phyloP scores from a whole-genome alignment of 2,113 vertebrate species.

The Dromaius novaehollandiae region DNA sequence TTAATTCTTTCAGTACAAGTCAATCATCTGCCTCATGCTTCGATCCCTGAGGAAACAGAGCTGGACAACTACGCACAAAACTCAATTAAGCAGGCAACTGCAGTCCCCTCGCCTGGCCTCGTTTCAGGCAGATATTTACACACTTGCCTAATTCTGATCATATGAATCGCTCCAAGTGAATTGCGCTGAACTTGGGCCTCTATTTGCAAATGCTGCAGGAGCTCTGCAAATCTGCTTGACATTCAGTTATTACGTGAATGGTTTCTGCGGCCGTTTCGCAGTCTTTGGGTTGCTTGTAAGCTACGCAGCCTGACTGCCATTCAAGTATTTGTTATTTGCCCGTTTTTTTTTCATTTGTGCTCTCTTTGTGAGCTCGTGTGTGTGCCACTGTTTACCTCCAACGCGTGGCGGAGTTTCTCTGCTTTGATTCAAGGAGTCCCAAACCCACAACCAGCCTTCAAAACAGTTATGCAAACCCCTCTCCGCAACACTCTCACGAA shows the following conservation, averaged over 20 bases:
- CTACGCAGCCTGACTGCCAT: neutral
- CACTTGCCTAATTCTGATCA: neutral
- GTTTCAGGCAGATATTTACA: neutral
- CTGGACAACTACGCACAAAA: neutral
- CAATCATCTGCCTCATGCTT: accelerated
- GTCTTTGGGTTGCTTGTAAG: conserved; percentile 12
- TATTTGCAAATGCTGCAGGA: conserved; percentile 5
- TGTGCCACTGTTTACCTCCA: conserved; percentile 10
- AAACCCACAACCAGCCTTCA: neutral
- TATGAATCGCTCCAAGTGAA: neutral
- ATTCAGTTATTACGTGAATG: neutral
- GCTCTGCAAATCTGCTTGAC: conserved; percentile 2
- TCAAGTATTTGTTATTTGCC: conserved; percentile 39
- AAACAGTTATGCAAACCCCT: neutral
- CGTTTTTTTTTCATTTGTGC: neutral
- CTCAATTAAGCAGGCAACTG: neutral
- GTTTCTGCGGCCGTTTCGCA: neutral
- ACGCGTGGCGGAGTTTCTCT: neutral
- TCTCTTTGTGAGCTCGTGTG: neutral
- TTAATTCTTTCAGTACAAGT: neutral
- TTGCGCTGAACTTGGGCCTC: neutral
- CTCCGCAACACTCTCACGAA: accelerated
- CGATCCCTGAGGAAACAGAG: accelerated
- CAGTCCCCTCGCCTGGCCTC: neutral
- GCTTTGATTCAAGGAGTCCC: neutral